Conservation (phyloP, 2,797 vertebrate species). For the Ibycter americanus region DNA sequence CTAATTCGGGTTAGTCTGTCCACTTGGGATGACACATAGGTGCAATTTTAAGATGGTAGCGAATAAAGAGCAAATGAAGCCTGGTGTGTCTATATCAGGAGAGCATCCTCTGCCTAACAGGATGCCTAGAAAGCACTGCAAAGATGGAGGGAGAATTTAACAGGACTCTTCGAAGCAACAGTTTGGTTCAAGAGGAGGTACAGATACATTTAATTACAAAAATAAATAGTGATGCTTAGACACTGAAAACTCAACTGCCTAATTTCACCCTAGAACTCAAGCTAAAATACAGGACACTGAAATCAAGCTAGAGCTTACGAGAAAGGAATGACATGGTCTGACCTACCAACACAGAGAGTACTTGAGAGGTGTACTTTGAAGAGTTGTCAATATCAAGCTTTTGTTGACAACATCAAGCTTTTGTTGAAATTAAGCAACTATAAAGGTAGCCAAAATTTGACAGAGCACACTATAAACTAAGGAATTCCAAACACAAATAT, state of each 20-base stretch:
- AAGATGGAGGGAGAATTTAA: background rate
- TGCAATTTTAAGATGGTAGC: background rate
- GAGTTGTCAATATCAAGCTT: background rate
- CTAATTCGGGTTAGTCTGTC: background rate
- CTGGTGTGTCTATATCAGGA: background rate
- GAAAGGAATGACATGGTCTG: background rate
- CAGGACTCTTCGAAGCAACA: background rate
- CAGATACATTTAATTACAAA: background rate
- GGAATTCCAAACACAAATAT: background rate
- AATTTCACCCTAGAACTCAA: background rate
- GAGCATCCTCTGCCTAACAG: background rate
- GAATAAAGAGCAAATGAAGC: background rate
- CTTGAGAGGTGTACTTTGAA: background rate
- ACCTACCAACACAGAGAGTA: background rate
- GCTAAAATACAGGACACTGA: background rate
- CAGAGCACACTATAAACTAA: background rate
- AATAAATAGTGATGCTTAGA: background rate
- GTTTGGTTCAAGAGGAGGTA: background rate
- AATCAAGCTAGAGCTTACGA: background rate
- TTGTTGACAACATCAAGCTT: background rate
- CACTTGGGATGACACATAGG: background rate
- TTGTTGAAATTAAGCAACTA: background rate
- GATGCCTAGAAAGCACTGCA: background rate
- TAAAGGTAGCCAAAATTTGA: background rate
- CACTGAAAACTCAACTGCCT: background rate